A percentile compares a stretch with the other conserved stretches of the same genome.
phyloP scores from a whole-genome alignment of 2,113 vertebrate genomes.

The Embiotoca jacksoni region DNA sequence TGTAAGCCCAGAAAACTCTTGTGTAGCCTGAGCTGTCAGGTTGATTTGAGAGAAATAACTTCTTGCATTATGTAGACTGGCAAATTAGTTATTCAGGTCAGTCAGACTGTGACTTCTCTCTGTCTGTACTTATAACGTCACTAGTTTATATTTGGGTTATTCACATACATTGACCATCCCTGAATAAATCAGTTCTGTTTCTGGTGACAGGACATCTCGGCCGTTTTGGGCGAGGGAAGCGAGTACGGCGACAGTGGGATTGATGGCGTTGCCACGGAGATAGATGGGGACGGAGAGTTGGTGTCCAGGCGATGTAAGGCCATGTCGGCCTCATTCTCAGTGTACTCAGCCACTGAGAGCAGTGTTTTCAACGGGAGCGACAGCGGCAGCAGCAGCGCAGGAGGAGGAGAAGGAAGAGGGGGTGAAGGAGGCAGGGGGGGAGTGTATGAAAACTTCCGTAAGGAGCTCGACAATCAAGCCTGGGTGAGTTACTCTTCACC shows the following conservation, averaged over 20 bases:
- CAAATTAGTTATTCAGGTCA: conserved; percentile 14
- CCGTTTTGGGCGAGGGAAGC: conserved; percentile 88
- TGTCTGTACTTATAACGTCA: neutral
- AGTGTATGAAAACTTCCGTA: conserved; percentile 95
- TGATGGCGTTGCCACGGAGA: conserved; percentile 89
- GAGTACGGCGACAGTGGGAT: conserved; percentile 97
- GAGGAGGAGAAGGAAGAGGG: conserved; percentile 83
- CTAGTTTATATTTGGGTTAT: neutral
- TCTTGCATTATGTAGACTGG: conserved; percentile 13
- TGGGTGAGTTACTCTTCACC: conserved; percentile 63
- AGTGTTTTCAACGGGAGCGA: conserved; percentile 92
- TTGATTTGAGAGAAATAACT: conserved; percentile 11
- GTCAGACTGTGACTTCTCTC: neutral
- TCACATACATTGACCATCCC: neutral
- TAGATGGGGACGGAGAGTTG: conserved; percentile 81
- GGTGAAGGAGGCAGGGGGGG: conserved; percentile 85
- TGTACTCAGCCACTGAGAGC: conserved; percentile 84
- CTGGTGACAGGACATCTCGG: conserved; percentile 88
- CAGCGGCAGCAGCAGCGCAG: conserved; percentile 92
- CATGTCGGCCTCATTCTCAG: conserved; percentile 94
- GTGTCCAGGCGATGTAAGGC: conserved; percentile 92
- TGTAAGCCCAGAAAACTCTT: neutral
- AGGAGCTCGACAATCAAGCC: conserved; percentile 89
- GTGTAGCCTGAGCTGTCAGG: conserved; percentile 7
- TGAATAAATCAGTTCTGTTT: neutral